Conservation (phyloP, 2,797 vertebrate genomes). For the Thalassophryne amazonica region DNA sequence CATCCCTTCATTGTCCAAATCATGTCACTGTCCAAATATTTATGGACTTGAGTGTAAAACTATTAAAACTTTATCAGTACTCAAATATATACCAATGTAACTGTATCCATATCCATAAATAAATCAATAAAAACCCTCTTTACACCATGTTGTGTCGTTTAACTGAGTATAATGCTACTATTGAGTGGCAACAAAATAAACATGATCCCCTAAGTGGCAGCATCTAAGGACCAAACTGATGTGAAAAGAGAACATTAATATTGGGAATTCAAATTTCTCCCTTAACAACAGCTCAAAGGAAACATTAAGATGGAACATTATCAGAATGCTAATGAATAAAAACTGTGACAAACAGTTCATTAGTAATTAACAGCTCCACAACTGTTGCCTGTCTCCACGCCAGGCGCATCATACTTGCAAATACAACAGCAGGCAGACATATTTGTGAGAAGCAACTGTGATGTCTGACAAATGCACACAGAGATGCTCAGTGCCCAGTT, state of each 20-base stretch:
- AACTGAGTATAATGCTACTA: no score
- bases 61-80: no score
- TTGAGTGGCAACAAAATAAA: neutral
- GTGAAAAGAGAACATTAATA: no score
- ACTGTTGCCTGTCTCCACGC: neutral
- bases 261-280: neutral
- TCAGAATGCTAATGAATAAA: slow-evolving; percentile 19
- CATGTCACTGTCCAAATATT: no score
- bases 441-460: neutral
- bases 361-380: slow-evolving; percentile 31
- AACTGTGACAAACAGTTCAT: slow-evolving; percentile 26
- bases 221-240: no score
- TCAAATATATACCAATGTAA: no score
- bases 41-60: no score
- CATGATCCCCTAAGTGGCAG: neutral
- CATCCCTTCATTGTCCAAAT: no score
- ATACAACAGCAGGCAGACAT: neutral
- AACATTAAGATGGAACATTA: neutral
- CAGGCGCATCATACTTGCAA: neutral
- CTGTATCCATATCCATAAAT: no score
- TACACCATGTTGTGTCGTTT: no score
- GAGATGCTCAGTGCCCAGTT: no score
- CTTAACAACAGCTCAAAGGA: neutral
- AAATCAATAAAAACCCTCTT: no score
- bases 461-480: neutral